phyloP scores from a whole-genome alignment of 2,113 vertebrate species.

The Calidris pugnax region DNA sequence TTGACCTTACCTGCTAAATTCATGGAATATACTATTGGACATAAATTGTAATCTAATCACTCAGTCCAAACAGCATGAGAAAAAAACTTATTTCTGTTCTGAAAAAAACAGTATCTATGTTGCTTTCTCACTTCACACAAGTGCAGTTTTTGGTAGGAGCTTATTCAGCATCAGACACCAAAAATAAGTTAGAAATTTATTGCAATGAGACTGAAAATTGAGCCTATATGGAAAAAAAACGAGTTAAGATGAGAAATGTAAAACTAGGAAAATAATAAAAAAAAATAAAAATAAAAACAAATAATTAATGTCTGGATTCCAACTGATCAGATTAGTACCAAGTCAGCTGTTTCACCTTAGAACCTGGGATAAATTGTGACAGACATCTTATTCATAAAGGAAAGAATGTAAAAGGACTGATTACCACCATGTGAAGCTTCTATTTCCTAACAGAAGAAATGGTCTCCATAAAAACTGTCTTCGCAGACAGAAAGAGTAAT shows the following conservation, averaged over 20 bases:
- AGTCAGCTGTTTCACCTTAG: background rate
- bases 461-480: background rate
- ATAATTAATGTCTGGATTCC: fast-evolving
- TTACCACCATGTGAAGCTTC: background rate
- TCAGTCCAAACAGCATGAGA: background rate
- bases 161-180: background rate
- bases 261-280: background rate
- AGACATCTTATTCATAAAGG: background rate
- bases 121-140: background rate
- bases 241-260: background rate
- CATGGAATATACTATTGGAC: background rate
- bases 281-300: too few relatives aligned
- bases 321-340: background rate
- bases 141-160: background rate
- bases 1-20: background rate
- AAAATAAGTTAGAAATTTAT: background rate
- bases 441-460: background rate
- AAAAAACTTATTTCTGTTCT: background rate
- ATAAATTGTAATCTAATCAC: background rate
- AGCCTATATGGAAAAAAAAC: background rate
- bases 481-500: background rate
- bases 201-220: background rate
- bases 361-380: background rate
- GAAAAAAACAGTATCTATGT: background rate
- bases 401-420: background rate